phyloP scores from a whole-genome alignment of 2,888 invertebrate genomes.

The Limulus polyphemus region DNA sequence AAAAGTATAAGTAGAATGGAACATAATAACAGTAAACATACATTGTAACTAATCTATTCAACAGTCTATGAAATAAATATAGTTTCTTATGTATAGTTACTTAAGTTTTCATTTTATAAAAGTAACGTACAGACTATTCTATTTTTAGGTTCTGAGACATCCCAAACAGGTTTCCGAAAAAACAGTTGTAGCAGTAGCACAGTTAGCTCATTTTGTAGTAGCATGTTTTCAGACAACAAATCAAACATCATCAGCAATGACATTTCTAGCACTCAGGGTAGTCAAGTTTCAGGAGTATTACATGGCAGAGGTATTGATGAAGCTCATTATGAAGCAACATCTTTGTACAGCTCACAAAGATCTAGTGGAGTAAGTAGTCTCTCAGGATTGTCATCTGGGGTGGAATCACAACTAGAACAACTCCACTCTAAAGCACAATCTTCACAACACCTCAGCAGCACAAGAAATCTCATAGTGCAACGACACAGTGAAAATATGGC shows the following conservation, averaged over 20 bases:
- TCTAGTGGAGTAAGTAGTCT: conserved; percentile 22
- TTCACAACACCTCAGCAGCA: conserved; percentile 29
- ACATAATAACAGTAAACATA: too few species aligned
- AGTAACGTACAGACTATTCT: too few species aligned
- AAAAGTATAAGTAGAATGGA: too few species aligned
- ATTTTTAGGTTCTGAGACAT: too few species aligned
- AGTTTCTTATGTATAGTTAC: too few species aligned
- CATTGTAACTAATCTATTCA: too few species aligned
- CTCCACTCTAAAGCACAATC: conserved; percentile 38
- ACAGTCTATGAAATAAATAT: too few species aligned
- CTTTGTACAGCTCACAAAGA: conserved; percentile 41
- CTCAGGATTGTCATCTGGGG: conserved; percentile 41
- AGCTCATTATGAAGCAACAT: conserved; percentile 41
- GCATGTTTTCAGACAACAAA: conserved; percentile 69
- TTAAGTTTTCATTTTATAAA: too few species aligned
- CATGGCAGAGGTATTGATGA: too few species aligned
- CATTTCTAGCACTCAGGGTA: conserved; percentile 42
- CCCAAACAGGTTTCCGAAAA: too few species aligned
- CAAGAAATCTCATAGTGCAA: conserved; percentile 43
- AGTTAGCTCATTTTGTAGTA: conserved; percentile 83
- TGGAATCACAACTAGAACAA: conserved; percentile 45
- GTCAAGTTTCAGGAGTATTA: conserved; percentile 45
- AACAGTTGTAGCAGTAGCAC: conserved; percentile 64
- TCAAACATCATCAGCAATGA: too few species aligned
- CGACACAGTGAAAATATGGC: conserved; percentile 30